Base-by-base conservation (phyloP, 2,113 vertebrate species). In the Aegithalos caudatus region DNA sequence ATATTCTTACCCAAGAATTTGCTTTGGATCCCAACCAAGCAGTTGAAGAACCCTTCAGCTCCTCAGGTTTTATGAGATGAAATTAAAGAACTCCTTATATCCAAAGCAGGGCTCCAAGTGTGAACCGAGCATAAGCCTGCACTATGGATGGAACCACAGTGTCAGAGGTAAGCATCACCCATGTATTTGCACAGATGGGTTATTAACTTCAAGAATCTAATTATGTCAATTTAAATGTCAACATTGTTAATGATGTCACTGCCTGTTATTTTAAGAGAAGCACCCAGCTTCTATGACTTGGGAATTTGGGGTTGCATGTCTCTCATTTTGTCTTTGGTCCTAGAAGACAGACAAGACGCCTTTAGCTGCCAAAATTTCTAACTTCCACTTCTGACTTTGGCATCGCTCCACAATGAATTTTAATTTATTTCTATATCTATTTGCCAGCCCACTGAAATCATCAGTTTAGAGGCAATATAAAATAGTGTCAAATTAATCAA, bases 151-250 rank as follows among this genome's bases (percentile, higher is more conserved):
- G 83, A 80, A 73, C 47, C 53, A 14, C 42, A 38, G 67, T 78
- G 71, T 64, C 92, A 94, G 92, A 74, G 82, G 81, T 92, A 93
- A 80, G 54, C 62, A 44, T 85, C 45, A 14, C 58, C 81, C 79
- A 14, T 53, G 27, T 85, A 85, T 54, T 90, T 4, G 7, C 60
- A 64, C 88, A 95, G 85, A 81, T 78, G 90, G 71, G 47, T 88
- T 94, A 94, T 93, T 95, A 96, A 80, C 88, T 94, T 74, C 87
- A 77, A 58, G 76, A 86, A 88, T 14, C 8, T 83, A 88, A 96
- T 96, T 88, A 83, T 83, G 72, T 83, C 82, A 76, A 84, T 93
- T 93, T 95, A 94, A 96, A 94, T 78, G 64, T 88, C 93, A 93
- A 83, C 85, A 42, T 73, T 77, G 54, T 60, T 92, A 86, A 86